Evolutionary conservation across 2,888 invertebrate genomes (phyloP).

Genomic region (Merodon equestris): DNA sequence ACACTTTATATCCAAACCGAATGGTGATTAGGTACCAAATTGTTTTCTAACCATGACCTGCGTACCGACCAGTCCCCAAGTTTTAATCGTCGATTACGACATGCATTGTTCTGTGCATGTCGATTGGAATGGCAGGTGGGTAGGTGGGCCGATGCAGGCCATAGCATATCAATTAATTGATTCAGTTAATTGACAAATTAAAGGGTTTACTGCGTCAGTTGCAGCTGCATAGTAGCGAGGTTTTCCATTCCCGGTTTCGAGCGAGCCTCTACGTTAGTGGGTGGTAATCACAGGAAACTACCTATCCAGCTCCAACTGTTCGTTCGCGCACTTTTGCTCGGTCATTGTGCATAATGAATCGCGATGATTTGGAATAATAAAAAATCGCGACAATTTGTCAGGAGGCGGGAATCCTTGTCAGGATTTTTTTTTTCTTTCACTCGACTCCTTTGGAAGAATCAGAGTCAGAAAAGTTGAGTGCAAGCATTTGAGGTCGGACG

Average conservation of each 20-base stretch:
- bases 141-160: slow-evolving; percentile 27
- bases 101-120: no score
- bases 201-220: slow-evolving; percentile 70
- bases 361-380: slow-evolving; percentile 72
- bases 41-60: slow-evolving; percentile 50
- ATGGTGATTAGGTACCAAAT: slow-evolving; percentile 49
- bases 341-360: slow-evolving; percentile 72
- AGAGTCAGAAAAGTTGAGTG: slow-evolving; percentile 29
- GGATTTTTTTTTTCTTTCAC: slow-evolving; percentile 35
- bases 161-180: slow-evolving; percentile 68
- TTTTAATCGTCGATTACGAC: background rate
- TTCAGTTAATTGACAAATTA: slow-evolving; percentile 71
- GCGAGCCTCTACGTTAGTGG: no score
- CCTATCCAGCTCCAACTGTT: background rate
- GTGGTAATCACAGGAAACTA: no score
- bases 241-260: background rate
- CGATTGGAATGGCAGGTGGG: background rate
- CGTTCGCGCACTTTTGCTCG: slow-evolving; percentile 66
- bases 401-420: slow-evolving; percentile 29
- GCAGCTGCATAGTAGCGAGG: slow-evolving; percentile 49
- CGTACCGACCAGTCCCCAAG: background rate
- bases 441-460: background rate
- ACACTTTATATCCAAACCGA: slow-evolving; percentile 27
- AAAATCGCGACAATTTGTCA: slow-evolving; percentile 72
- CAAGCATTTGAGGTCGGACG: background rate